Base-by-base conservation (phyloP, 2,888 invertebrate genomes). In the Xestia c-nigrum region DNA sequence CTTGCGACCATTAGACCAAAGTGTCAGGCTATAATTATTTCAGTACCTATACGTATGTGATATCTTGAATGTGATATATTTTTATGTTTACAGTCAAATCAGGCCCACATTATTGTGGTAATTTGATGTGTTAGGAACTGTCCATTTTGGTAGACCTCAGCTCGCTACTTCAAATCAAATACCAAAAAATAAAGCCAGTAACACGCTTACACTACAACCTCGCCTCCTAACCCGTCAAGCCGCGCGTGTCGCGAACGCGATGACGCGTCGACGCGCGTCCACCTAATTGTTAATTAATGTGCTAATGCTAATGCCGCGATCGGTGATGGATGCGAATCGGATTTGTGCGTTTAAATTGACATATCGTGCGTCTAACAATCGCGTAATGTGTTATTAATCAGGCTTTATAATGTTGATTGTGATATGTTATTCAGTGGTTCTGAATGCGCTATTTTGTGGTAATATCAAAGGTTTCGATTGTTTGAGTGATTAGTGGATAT, bases 301-400 rank as follows among this genome's bases (percentile, higher is more conserved):
- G 89, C 89, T 89, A 84, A 85, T 78, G 79, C 83, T 89, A 86
- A 88, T 88, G 81, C 82, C 40, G 79, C 82, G 87, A 89, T 89
- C 78, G 70, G 86, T 87, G 88, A 89, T 87, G 79, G 90, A 90
- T 89, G 90, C 72, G 89, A 87, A 90, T 88, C 85, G 81, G 87
- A 90, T 90, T 90, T 89, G 79, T 69, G 72, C 77, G 79, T 76
- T 76, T 74, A 83, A 88, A 89, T 89, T 88, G 87, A 87, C 86
- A 85, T 64, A 70, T 82, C 72, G 69, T 68, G 78, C 77, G 76
- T 66, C 81, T 85, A 88, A 85, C 68, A 70, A 74, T 80, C 64
- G 77, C 75, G 72, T 77, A 87, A 84, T 85, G 68, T 55, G 67
- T 81, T 75, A 87, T 81, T 88, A 83, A 85, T 86, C 74, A 85